These are phyloP conservation scores for Heteromyza rotundicornis DNA, from an alignment of 2,888 invertebrate species.

Conservation along the genomic window DNA sequence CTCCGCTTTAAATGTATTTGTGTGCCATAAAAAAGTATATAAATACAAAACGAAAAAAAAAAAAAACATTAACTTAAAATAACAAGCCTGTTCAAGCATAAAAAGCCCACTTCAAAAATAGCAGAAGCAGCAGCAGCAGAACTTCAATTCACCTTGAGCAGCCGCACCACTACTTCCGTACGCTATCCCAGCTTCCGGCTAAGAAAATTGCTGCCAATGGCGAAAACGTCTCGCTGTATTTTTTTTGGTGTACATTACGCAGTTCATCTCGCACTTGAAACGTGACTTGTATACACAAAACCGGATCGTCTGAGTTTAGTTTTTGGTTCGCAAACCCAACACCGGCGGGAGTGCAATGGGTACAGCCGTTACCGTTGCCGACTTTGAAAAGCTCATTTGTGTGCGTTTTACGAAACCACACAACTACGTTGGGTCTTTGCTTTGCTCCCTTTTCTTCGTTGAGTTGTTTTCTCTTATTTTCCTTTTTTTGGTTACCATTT, in stretches of 20 bases:
- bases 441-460: background rate
- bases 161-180: background rate
- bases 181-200: background rate
- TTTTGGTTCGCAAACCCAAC: too few species aligned
- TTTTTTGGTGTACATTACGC: slow-evolving; percentile 13
- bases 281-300: slow-evolving; percentile 21
- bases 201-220: background rate
- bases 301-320: background rate
- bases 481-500: too few species aligned
- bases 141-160: background rate
- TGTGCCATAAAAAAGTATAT: background rate
- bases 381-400: background rate
- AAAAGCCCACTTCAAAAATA: too few species aligned
- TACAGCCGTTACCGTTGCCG: background rate
- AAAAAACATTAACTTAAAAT: background rate
- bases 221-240: background rate
- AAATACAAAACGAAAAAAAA: too few species aligned
- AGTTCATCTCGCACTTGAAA: slow-evolving; percentile 23
- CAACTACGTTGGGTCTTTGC: background rate
- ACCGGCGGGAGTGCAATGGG: too few species aligned
- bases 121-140: background rate
- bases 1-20: background rate
- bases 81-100: background rate
- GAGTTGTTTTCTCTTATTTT: too few species aligned
- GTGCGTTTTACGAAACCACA: slow-evolving; percentile 1